Percentiles rank a stretch among this genome's conserved stretches.
These are phyloP conservation scores for Cheilosia pagana DNA, from an alignment of 2,888 invertebrate genomes.

Conservation along the genomic window DNA sequence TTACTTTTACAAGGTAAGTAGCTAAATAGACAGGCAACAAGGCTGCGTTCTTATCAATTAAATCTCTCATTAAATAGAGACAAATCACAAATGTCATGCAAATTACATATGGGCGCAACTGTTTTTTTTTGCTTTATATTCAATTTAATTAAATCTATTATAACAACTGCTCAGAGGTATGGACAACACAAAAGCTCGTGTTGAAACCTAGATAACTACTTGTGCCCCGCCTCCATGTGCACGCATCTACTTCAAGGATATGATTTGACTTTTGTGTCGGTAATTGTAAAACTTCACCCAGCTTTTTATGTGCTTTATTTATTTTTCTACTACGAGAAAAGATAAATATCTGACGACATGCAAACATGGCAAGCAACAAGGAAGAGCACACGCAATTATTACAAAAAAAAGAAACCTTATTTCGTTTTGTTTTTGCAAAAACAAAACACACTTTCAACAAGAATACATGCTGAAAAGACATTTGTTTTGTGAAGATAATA, in stretches of 20 bases:
- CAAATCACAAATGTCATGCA: constrained; percentile 59
- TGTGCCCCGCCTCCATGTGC: constrained; percentile 31
- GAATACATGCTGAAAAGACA: constrained; percentile 68
- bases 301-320: constrained; percentile 63
- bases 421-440: constrained; percentile 50
- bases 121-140: constrained; percentile 22
- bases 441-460: constrained; percentile 46
- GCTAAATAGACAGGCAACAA: constrained; percentile 20
- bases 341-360: constrained; percentile 74
- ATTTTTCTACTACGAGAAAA: constrained; percentile 64
- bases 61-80: constrained; percentile 51
- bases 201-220: constrained; percentile 34
- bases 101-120: constrained; percentile 33
- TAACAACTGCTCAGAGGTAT: constrained; percentile 24
- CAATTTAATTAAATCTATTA: constrained; percentile 67
- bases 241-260: constrained; percentile 67
- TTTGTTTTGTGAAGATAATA: constrained; percentile 65
- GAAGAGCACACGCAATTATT: constrained; percentile 70
- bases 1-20: constrained; percentile 13
- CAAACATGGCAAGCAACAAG: constrained; percentile 69
- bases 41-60: constrained; percentile 32
- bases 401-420: constrained; percentile 32
- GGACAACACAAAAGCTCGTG: constrained; percentile 23
- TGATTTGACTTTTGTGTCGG: constrained; percentile 65
- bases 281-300: constrained; percentile 72